Evolutionary conservation across 2,797 vertebrate species (phyloP).

Genomic region (Cyclopterus lumpus): DNA sequence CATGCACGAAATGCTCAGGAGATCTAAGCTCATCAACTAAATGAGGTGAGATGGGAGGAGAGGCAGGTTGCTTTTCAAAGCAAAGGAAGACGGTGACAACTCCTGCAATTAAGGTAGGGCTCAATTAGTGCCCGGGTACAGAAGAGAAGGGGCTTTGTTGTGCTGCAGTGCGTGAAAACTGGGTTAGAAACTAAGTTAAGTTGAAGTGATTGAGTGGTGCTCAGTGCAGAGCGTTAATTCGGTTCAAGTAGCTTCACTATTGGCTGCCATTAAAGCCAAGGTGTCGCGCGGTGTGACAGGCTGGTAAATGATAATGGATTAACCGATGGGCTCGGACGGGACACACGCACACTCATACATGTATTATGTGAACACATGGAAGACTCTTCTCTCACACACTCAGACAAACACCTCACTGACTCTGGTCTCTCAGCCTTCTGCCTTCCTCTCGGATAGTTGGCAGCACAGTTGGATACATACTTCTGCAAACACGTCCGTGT

Average conservation of each 20-base stretch:
- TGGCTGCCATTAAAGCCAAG: slow-evolving; percentile 62
- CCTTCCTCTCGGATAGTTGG: slow-evolving; percentile 26
- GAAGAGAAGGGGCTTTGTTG: slow-evolving; percentile 34
- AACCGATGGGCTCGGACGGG: slow-evolving; percentile 20
- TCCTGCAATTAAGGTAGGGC: slow-evolving; percentile 39
- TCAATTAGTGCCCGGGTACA: slow-evolving; percentile 58
- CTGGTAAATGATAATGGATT: slow-evolving; percentile 68
- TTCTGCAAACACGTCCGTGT: slow-evolving; percentile 13
- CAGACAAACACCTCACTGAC: slow-evolving; percentile 21
- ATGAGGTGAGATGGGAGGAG: slow-evolving; percentile 64
- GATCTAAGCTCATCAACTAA: slow-evolving; percentile 45
- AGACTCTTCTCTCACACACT: slow-evolving; percentile 20
- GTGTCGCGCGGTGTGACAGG: slow-evolving; percentile 56
- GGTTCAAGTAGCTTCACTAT: slow-evolving; percentile 53
- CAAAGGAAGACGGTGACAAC: slow-evolving; percentile 34
- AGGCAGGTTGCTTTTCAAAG: slow-evolving; percentile 58
- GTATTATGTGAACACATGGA: slow-evolving; percentile 19
- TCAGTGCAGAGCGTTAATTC: slow-evolving; percentile 43
- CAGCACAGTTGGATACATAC: slow-evolving; percentile 41
- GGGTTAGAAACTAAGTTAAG: slow-evolving; percentile 65
- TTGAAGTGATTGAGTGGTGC: slow-evolving; percentile 55
- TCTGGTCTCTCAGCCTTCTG: slow-evolving; percentile 36
- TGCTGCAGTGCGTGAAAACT: slow-evolving; percentile 52
- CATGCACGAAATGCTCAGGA: slow-evolving; percentile 13
- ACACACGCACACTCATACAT: slow-evolving; percentile 11